Evolutionary conservation across 2,797 vertebrate species (phyloP).

Genomic region (Bradypus variegatus): DNA sequence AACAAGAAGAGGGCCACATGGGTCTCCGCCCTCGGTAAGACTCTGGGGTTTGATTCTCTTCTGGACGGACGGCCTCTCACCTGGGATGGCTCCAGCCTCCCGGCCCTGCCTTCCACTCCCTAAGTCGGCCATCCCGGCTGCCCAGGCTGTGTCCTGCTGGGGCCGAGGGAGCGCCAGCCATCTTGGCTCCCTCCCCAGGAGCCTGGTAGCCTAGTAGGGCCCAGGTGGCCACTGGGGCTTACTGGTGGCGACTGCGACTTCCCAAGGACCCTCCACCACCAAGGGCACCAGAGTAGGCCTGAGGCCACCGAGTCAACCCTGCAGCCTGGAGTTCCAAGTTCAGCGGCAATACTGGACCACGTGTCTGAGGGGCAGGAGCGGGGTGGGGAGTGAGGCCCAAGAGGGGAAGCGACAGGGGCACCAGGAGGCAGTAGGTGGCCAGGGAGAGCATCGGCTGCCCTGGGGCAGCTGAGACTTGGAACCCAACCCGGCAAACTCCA

Average conservation of each 20-base stretch:
- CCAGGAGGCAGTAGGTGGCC: not conserved
- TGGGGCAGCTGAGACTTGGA: not conserved
- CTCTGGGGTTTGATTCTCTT: not conserved
- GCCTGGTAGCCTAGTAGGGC: not conserved
- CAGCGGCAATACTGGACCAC: not conserved
- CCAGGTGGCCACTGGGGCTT: not conserved
- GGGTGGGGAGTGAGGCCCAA: not conserved
- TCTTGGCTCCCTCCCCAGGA: conserved; percentile 31
- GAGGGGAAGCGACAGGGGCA: not conserved
- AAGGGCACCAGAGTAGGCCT: not conserved
- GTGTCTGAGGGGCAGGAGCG: not conserved
- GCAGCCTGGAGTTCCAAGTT: not conserved
- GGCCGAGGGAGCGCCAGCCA: conserved; percentile 30
- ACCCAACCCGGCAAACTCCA: not conserved
- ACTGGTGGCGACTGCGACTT: not conserved
- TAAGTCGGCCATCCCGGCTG: not conserved
- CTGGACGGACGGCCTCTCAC: not conserved
- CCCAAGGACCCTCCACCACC: not conserved
- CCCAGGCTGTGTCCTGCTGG: not conserved
- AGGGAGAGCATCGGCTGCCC: not conserved
- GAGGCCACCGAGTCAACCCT: not conserved
- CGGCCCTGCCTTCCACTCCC: not conserved
- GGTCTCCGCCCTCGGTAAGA: not conserved
- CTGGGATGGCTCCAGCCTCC: not conserved
- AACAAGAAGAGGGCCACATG: not conserved